phyloP scores from a whole-genome alignment of 2,888 invertebrate genomes.

The Bibio marci region DNA sequence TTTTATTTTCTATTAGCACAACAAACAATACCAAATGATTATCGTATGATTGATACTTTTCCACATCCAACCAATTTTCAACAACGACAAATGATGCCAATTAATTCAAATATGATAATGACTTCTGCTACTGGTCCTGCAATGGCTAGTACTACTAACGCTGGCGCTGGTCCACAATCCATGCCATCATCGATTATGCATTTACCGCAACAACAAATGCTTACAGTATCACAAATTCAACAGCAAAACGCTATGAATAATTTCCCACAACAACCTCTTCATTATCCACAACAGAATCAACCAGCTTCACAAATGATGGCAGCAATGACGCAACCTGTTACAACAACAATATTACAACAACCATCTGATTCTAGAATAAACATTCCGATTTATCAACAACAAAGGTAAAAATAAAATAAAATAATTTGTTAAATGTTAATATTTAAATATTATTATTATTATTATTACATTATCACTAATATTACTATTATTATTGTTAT shows the following conservation, averaged over 20 bases:
- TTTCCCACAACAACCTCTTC: not conserved
- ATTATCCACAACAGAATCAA: not conserved
- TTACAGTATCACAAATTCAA: too few species aligned
- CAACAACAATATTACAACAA: conserved; percentile 8
- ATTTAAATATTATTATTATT: too few species aligned
- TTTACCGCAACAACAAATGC: too few species aligned
- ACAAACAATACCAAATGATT: not conserved
- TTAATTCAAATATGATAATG: not conserved
- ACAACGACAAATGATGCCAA: not conserved
- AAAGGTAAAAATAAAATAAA: conserved; percentile 22
- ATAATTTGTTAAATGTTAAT: not conserved
- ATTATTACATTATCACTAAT: too few species aligned
- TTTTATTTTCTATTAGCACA: not conserved
- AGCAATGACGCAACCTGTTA: not conserved
- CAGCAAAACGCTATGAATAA: not conserved
- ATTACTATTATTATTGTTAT: too few species aligned
- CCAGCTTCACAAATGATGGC: not conserved
- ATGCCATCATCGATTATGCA: not conserved
- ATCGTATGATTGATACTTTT: not conserved
- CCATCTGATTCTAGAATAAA: conserved; percentile 25
- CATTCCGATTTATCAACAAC: conserved; percentile 30
- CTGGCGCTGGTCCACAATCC: too few species aligned
- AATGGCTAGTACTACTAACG: not conserved
- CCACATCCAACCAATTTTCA: not conserved
- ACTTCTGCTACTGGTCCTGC: not conserved